Percentiles rank a stretch among this genome's conserved stretches.
These are phyloP conservation scores for Listronotus oregonensis DNA, from an alignment of 1,140 invertebrate genomes.

Conservation along the genomic window DNA sequence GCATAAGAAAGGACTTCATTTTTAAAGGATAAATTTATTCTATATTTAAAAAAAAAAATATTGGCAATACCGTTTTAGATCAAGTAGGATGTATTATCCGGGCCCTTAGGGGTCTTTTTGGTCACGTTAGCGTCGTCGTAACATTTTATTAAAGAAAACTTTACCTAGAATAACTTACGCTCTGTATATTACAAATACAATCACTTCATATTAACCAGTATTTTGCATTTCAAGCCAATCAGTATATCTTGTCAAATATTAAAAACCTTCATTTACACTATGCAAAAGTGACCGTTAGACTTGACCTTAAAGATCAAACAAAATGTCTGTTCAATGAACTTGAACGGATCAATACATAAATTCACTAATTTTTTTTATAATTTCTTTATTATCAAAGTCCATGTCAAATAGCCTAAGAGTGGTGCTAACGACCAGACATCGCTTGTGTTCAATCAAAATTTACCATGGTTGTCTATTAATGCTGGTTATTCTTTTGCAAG, in stretches of 20 bases:
- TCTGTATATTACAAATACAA: background rate
- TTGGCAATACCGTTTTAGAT: too few relatives aligned
- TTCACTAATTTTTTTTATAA: slow-evolving; percentile 2
- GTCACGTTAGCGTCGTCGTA: too few relatives aligned
- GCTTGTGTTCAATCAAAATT: slow-evolving; percentile 13
- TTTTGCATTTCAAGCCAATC: too few relatives aligned
- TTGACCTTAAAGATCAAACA: slow-evolving; percentile 4
- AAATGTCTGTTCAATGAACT: slow-evolving; percentile 16
- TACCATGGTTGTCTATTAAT: slow-evolving; percentile 5
- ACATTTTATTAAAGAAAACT: too few relatives aligned
- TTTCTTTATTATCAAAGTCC: slow-evolving; percentile 12
- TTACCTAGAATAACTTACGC: too few relatives aligned
- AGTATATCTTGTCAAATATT: background rate
- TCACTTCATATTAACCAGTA: too few relatives aligned
- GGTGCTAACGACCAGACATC: slow-evolving; percentile 7
- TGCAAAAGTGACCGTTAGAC: slow-evolving; percentile 4
- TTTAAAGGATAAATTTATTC: too few relatives aligned
- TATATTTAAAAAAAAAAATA: too few relatives aligned
- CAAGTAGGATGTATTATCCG: too few relatives aligned
- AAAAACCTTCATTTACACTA: background rate
- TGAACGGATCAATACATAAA: slow-evolving; percentile 11
- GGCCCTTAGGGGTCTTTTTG: too few relatives aligned
- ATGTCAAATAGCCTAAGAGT: slow-evolving; percentile 2
- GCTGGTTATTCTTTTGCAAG: background rate
- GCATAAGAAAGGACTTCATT: too few relatives aligned